Percentiles rank a stretch among this genome's conserved stretches.
Conservation (phyloP, 30 jellyfish, hydroid and myxozoan genomes). For the Clytia hemisphaerica region DNA sequence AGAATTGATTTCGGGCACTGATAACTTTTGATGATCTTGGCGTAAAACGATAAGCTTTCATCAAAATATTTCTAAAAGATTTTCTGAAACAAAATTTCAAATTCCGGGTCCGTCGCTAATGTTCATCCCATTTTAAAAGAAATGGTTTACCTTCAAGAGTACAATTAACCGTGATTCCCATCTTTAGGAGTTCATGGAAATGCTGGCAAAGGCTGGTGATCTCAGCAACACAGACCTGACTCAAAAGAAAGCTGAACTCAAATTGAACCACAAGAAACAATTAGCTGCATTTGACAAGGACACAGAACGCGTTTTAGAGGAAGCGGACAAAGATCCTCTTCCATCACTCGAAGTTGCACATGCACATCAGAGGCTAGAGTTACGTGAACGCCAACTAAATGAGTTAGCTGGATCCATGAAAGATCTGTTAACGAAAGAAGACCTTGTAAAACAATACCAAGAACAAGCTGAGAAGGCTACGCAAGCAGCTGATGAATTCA, state of each 20-base stretch:
- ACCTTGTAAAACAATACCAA: conserved; percentile 55
- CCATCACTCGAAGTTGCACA: conserved; percentile 71
- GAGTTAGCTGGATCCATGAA: conserved; percentile 92
- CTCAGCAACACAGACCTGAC: conserved; percentile 62
- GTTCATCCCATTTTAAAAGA: no score
- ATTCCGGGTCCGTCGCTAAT: no score
- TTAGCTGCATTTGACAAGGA: conserved; percentile 82
- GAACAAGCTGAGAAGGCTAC: conserved; percentile 90
- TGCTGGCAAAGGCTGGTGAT: conserved; percentile 57
- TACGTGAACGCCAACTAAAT: conserved; percentile 84
- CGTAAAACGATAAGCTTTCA: no score
- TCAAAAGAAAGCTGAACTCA: conserved; percentile 78
- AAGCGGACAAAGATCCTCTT: conserved; percentile 42
- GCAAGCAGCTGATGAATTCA: conserved; percentile 65
- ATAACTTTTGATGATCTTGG: no score
- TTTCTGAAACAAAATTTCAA: no score
- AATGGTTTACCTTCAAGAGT: no score
- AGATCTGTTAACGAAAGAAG: conserved; percentile 60
- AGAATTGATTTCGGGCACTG: no score
- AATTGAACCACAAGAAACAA: conserved; percentile 81
- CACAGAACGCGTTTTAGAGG: conserved; percentile 50
- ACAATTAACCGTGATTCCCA: neutral
- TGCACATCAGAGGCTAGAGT: conserved; percentile 80
- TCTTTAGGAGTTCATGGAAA: conserved; percentile 59
- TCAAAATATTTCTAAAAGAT: no score